Evolutionary conservation across 92 coral and sea anemone genomes (phyloP).

Genomic region (Micromussa lordhowensis): DNA sequence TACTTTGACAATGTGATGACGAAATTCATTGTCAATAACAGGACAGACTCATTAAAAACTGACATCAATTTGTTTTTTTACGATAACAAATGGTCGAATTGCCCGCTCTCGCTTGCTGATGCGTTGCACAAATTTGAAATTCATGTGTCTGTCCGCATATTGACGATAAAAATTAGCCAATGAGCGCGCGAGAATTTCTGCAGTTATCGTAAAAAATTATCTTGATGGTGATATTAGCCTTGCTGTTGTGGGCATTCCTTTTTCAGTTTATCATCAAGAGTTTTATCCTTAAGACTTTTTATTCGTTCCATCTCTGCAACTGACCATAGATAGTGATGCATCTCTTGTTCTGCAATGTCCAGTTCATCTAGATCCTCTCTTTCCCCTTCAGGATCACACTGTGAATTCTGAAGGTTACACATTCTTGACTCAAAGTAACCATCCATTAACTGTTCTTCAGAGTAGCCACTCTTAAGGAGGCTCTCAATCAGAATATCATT

Average conservation of each 20-base stretch:
- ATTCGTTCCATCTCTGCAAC: slow-evolving; percentile 57
- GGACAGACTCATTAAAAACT: no score
- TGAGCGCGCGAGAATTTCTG: no score
- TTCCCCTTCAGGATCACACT: slow-evolving; percentile 58
- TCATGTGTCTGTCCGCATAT: no score
- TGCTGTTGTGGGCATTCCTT: background rate
- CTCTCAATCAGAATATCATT: slow-evolving; percentile 60
- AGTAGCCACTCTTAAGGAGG: slow-evolving; percentile 58
- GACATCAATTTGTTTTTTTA: no score
- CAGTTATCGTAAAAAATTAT: no score
- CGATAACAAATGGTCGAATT: no score
- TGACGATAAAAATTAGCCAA: no score
- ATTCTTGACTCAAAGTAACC: slow-evolving; percentile 74
- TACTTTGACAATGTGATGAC: no score
- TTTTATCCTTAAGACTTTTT: slow-evolving; percentile 9
- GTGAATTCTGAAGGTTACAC: slow-evolving; percentile 14
- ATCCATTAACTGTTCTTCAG: slow-evolving; percentile 66
- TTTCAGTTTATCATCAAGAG: background rate
- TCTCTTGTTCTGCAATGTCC: slow-evolving; percentile 74
- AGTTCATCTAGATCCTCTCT: slow-evolving; percentile 72
- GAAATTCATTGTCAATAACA: no score
- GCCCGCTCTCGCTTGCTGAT: no score
- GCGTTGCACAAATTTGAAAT: no score
- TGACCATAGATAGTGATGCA: slow-evolving; percentile 62
- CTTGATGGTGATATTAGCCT: no score